Percentiles rank a stretch among this genome's conserved stretches.
These are phyloP conservation scores for Tiaroga cobitis DNA, from an alignment of 2,797 vertebrate genomes.

Conservation along the genomic window DNA sequence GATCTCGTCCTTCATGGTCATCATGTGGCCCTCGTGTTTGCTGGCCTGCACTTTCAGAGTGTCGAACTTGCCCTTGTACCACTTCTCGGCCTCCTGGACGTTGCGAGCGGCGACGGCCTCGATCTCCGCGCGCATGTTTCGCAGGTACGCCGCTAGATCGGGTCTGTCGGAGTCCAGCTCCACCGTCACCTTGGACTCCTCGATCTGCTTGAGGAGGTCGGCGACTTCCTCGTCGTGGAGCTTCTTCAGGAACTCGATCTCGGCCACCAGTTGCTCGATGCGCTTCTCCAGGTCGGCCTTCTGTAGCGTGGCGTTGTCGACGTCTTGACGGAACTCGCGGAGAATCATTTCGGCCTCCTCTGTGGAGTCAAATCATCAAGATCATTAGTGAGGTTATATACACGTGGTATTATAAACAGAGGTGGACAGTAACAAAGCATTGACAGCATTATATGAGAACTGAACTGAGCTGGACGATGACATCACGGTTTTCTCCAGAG, in stretches of 20 bases:
- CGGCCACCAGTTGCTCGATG: slow-evolving; percentile 76
- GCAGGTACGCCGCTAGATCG: slow-evolving; percentile 77
- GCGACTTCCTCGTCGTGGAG: slow-evolving; percentile 79
- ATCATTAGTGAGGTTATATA: no score
- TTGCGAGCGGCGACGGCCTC: slow-evolving; percentile 80
- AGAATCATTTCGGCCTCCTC: slow-evolving; percentile 83
- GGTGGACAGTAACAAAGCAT: no score
- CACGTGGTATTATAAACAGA: no score
- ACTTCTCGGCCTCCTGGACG: slow-evolving; percentile 84
- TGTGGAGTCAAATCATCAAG: slow-evolving; percentile 4
- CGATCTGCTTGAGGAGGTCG: slow-evolving; percentile 81
- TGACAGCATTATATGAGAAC: no score
- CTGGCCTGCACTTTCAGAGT: slow-evolving; percentile 78
- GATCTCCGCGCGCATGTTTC: slow-evolving; percentile 77
- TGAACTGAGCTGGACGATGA: no score
- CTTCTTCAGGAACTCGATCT: slow-evolving; percentile 83
- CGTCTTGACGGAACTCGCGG: slow-evolving; percentile 83
- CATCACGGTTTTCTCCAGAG: no score
- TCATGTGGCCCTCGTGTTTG: slow-evolving; percentile 80
- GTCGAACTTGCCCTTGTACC: slow-evolving; percentile 86
- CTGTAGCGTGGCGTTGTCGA: slow-evolving; percentile 82
- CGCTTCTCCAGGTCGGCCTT: slow-evolving; percentile 80
- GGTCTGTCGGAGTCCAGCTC: slow-evolving; percentile 76
- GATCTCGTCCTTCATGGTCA: slow-evolving; percentile 81
- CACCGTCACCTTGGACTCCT: slow-evolving; percentile 75